These are phyloP conservation scores for Drosophila arawakana DNA, from an alignment of 1,140 invertebrate genomes.

Conservation along the genomic window DNA sequence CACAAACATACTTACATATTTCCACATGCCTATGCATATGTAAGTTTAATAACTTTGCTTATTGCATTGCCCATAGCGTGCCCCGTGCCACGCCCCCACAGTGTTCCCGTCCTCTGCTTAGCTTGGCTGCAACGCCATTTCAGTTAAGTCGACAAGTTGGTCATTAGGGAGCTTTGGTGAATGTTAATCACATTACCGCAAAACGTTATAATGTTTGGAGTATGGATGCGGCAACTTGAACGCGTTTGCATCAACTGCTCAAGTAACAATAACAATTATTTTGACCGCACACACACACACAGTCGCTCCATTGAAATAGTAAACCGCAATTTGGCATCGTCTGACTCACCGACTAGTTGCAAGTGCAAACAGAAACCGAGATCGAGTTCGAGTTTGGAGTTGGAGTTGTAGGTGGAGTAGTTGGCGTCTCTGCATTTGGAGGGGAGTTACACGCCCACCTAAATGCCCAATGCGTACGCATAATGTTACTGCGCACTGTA, in stretches of 20 bases:
- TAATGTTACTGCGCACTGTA: slow-evolving; percentile 45
- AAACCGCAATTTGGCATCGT: slow-evolving; percentile 72
- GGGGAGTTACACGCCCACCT: background rate
- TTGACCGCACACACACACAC: slow-evolving; percentile 45
- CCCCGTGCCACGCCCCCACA: background rate
- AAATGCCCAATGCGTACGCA: slow-evolving; percentile 36
- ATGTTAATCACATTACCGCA: slow-evolving; percentile 82
- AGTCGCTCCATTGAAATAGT: slow-evolving; percentile 63
- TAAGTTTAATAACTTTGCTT: slow-evolving; percentile 77
- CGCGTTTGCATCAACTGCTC: slow-evolving; percentile 45
- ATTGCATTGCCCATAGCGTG: slow-evolving; percentile 44
- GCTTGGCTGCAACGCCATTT: slow-evolving; percentile 12
- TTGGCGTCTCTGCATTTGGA: background rate
- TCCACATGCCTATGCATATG: slow-evolving; percentile 5
- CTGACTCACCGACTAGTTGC: slow-evolving; percentile 55
- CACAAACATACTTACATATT: background rate
- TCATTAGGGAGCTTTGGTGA: slow-evolving; percentile 73
- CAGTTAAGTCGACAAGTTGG: slow-evolving; percentile 57
- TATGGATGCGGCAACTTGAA: slow-evolving; percentile 43
- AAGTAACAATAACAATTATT: slow-evolving; percentile 81
- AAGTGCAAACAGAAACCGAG: slow-evolving; percentile 70
- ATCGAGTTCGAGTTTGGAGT: background rate
- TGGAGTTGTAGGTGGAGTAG: background rate
- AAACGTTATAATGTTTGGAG: slow-evolving; percentile 75
- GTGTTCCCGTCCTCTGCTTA: background rate